phyloP scores from a whole-genome alignment of 1,140 invertebrate species.

The Drosophila tani region DNA sequence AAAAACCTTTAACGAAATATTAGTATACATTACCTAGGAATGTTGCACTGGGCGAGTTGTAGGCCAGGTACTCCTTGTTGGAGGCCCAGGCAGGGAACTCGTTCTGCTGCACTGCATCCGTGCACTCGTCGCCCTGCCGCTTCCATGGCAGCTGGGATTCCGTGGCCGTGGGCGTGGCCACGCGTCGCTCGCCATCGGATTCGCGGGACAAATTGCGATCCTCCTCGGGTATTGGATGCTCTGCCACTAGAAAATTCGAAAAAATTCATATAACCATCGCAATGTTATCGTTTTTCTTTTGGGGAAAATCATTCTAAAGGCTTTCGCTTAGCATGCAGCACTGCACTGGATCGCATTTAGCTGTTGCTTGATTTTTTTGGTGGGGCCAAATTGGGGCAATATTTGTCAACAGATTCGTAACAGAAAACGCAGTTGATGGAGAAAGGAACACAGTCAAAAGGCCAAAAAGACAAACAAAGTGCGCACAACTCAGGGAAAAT shows the following conservation, averaged over 20 bases:
- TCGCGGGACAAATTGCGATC: conserved; percentile 80
- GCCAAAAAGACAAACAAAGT: conserved; percentile 59
- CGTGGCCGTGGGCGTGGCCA: conserved; percentile 93
- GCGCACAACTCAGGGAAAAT: conserved; percentile 49
- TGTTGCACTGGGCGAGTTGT: conserved; percentile 95
- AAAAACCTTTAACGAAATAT: neutral
- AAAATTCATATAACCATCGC: conserved; percentile 3
- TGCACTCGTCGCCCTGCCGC: conserved; percentile 90
- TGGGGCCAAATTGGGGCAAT: conserved; percentile 17
- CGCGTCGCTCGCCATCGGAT: conserved; percentile 86
- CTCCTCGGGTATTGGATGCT: conserved; percentile 81
- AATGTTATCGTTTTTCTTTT: neutral
- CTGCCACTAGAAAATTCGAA: conserved; percentile 61
- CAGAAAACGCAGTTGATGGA: conserved; percentile 31
- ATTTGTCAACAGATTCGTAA: conserved; percentile 37
- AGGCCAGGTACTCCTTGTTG: conserved; percentile 96
- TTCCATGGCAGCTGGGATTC: conserved; percentile 96
- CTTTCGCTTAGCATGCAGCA: conserved; percentile 39
- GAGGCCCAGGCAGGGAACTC: conserved; percentile 97
- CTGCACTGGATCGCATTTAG: conserved; percentile 19
- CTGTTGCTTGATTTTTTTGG: conserved; percentile 6
- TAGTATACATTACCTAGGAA: conserved; percentile 90
- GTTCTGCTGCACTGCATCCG: conserved; percentile 91
- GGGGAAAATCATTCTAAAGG: conserved; percentile 21
- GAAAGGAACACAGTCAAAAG: conserved; percentile 37